Evolutionary conservation across 2,113 vertebrate species (phyloP).

Genomic region (Craseonycteris thonglongyai): DNA sequence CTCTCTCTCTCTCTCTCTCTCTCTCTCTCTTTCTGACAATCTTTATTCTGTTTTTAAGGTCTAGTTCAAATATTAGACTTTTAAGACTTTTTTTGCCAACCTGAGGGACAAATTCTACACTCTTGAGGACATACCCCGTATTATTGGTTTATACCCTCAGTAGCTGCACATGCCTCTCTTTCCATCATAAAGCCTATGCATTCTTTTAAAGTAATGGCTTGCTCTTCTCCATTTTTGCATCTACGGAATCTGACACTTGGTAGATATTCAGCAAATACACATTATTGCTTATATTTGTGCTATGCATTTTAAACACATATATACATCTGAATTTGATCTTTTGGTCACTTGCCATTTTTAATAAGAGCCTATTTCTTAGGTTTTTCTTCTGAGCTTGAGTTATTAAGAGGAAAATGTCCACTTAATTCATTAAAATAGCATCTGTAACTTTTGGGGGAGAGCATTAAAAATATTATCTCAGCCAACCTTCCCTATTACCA

Average conservation of each 20-base stretch:
- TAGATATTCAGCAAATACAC: not conserved
- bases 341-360: not conserved
- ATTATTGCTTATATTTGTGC: not conserved
- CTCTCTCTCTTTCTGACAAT: not conserved
- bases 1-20: too few relatives aligned
- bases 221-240: not conserved
- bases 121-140: too few relatives aligned
- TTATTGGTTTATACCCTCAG: not conserved
- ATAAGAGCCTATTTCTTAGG: not conserved
- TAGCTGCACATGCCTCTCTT: not conserved
- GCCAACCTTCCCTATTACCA: not conserved
- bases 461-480: slow-evolving; percentile 20
- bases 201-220: not conserved
- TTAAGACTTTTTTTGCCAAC: not conserved
- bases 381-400: not conserved
- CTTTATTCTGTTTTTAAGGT: not conserved
- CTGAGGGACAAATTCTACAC: not conserved
- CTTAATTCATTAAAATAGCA: slow-evolving; percentile 26
- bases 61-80: not conserved
- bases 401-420: slow-evolving; percentile 18
- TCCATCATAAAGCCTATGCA: not conserved
- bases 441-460: not conserved
- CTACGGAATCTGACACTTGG: not conserved
- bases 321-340: not conserved
- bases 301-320: not conserved